These are phyloP conservation scores for Neopipo cinnamomea DNA, from an alignment of 2,113 vertebrate genomes.

Conservation along the genomic window DNA sequence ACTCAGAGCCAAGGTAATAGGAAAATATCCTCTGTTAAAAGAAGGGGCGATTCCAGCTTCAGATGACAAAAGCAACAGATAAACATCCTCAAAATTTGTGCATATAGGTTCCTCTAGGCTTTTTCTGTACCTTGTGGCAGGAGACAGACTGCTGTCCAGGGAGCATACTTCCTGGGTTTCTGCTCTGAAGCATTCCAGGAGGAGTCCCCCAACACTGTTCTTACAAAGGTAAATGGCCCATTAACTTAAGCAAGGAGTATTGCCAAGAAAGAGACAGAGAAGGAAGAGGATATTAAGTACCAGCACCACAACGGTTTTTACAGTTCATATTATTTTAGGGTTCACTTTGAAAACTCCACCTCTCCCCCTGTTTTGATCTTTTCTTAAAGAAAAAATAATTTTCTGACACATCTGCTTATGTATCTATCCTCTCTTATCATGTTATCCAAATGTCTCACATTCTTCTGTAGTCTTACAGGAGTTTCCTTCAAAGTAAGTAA, in stretches of 20 bases:
- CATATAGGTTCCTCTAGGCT: rapidly evolving
- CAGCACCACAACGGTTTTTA: background rate
- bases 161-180: background rate
- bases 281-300: background rate
- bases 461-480: background rate
- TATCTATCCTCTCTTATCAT: background rate
- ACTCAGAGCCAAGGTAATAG: background rate
- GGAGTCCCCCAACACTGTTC: background rate
- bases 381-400: background rate
- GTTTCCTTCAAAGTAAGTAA: background rate
- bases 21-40: background rate
- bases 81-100: background rate
- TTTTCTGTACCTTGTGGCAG: background rate
- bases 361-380: background rate
- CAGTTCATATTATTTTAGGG: background rate
- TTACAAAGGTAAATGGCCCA: background rate
- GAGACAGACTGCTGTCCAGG: background rate
- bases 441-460: background rate
- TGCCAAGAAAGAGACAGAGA: background rate
- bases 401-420: background rate
- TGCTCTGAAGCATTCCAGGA: background rate
- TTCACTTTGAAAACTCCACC: background rate
- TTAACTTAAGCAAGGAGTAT: background rate
- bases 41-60: background rate
- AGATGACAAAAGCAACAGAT: background rate